Evolutionary conservation across 2,797 vertebrate species (phyloP).

Genomic region (Hippoglossus hippoglossus): DNA sequence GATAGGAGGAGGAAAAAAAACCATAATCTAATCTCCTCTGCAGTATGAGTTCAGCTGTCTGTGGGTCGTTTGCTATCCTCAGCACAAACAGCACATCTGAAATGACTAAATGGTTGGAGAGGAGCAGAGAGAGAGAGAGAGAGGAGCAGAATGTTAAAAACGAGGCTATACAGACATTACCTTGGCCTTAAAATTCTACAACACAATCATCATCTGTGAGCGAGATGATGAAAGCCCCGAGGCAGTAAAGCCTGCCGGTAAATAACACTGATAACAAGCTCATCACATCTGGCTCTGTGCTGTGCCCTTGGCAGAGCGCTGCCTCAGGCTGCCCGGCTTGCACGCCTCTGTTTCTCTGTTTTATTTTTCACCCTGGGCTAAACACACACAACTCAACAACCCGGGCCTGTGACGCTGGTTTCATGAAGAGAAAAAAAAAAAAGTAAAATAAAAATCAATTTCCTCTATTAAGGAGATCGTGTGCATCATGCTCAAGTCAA

Average conservation of each 20-base stretch:
- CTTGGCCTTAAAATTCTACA: slow-evolving; percentile 45
- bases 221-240: slow-evolving; percentile 47
- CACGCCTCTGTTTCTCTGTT: slow-evolving; percentile 48
- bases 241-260: slow-evolving; percentile 41
- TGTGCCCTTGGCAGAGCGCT: slow-evolving; percentile 41
- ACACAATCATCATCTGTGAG: slow-evolving; percentile 47
- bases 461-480: slow-evolving; percentile 20
- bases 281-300: slow-evolving; percentile 58
- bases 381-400: slow-evolving; percentile 38
- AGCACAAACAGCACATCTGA: slow-evolving; percentile 78
- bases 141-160: slow-evolving; percentile 1
- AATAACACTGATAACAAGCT: slow-evolving; percentile 73
- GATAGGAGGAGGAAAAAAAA: slow-evolving; percentile 22
- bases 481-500: slow-evolving; percentile 19
- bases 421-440: slow-evolving; percentile 27
- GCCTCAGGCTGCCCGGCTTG: slow-evolving; percentile 59
- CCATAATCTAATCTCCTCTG: slow-evolving; percentile 2
- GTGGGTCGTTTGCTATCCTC: slow-evolving; percentile 66
- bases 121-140: background rate
- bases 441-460: slow-evolving; percentile 40
- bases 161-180: slow-evolving; percentile 16
- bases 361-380: slow-evolving; percentile 45
- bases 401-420: slow-evolving; percentile 15
- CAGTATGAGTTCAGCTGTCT: slow-evolving; percentile 39
- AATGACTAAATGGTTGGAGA: slow-evolving; percentile 77